Conservation (phyloP, 1,140 invertebrate species). For the Micrasema longulum region DNA sequence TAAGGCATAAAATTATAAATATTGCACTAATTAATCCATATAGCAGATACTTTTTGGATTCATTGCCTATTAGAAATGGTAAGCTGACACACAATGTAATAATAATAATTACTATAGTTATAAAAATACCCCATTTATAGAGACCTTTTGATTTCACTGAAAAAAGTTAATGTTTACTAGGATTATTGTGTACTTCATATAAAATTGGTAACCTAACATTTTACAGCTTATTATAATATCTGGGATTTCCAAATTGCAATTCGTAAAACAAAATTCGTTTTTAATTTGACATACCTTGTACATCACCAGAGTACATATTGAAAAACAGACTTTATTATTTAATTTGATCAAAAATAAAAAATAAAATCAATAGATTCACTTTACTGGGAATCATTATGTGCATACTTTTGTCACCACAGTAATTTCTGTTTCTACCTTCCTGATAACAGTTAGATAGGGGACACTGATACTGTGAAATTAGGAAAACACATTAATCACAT, state of each 20-base stretch:
- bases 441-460: constrained; percentile 18
- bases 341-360: too few relatives aligned
- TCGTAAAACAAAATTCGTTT: constrained; percentile 4
- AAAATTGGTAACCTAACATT: too few relatives aligned
- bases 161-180: constrained; percentile 7
- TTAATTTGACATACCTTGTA: constrained; percentile 19
- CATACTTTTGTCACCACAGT: constrained; percentile 4
- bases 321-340: background rate
- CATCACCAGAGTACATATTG: constrained; percentile 14
- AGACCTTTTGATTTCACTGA: constrained; percentile 18
- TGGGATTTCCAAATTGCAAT: too few relatives aligned
- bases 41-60: constrained; percentile 33
- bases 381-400: constrained; percentile 19
- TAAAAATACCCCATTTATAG: constrained; percentile 41
- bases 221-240: too few relatives aligned
- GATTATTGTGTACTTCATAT: too few relatives aligned
- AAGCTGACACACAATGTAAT: constrained; percentile 33
- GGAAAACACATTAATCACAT: background rate
- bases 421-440: background rate
- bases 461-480: constrained; percentile 3
- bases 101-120: constrained; percentile 24
- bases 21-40: constrained; percentile 39
- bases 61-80: constrained; percentile 42
- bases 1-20: constrained; percentile 38
- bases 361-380: background rate